Evolutionary conservation across 2,888 invertebrate genomes (phyloP).

Genomic region (Linnaemya tessellans): DNA sequence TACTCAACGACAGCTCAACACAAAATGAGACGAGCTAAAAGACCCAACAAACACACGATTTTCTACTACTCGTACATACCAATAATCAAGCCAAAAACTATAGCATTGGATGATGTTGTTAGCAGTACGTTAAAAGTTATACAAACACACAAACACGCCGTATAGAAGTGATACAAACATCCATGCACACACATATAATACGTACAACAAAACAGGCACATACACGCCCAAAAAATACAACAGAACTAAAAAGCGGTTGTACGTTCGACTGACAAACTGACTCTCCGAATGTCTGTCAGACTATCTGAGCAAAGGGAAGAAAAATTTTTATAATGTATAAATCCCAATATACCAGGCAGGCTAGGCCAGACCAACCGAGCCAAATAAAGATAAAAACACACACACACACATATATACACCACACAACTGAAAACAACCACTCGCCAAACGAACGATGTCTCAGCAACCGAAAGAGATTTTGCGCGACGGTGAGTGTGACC

Average conservation of each 20-base stretch:
- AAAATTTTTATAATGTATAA: slow-evolving; percentile 66
- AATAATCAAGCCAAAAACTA: slow-evolving; percentile 70
- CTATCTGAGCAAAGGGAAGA: slow-evolving; percentile 59
- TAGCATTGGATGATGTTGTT: slow-evolving; percentile 69
- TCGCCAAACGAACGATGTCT: slow-evolving; percentile 46
- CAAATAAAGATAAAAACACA: slow-evolving; percentile 36
- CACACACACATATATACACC: slow-evolving; percentile 9
- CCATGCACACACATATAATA: slow-evolving; percentile 19
- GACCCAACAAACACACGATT: slow-evolving; percentile 72
- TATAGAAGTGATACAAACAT: slow-evolving; percentile 47
- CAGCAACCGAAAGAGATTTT: slow-evolving; percentile 45
- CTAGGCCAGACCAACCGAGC: slow-evolving; percentile 64
- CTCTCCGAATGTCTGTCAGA: slow-evolving; percentile 16
- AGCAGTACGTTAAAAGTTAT: slow-evolving; percentile 60
- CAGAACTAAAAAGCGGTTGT: slow-evolving; percentile 52
- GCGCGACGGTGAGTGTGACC: slow-evolving; percentile 36
- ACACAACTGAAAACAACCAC: slow-evolving; percentile 55
- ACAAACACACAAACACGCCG: slow-evolving; percentile 21
- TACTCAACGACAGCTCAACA: slow-evolving; percentile 74
- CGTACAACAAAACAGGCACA: background rate
- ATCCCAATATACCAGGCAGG: slow-evolving; percentile 62
- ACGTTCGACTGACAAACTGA: slow-evolving; percentile 42
- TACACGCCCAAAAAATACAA: slow-evolving; percentile 47
- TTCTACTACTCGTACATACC: slow-evolving; percentile 68
- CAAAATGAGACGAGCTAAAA: slow-evolving; percentile 73